phyloP scores from a whole-genome alignment of 2,113 vertebrate species.

The Drymodes brunneopygia region DNA sequence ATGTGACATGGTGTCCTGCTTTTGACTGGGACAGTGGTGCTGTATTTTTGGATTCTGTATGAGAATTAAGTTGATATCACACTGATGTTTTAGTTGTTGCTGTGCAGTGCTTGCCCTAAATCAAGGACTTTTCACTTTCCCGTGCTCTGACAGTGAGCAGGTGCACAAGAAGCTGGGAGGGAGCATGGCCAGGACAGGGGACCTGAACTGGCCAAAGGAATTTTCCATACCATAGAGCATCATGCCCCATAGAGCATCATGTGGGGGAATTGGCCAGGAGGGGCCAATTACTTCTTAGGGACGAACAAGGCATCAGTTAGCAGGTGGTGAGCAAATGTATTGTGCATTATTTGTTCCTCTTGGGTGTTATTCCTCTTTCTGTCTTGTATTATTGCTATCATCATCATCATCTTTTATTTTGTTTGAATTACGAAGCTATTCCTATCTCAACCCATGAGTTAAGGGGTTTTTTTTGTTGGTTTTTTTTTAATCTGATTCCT shows the following conservation, averaged over 20 bases:
- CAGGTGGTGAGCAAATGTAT: background rate
- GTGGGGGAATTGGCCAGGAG: background rate
- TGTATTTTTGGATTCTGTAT: background rate
- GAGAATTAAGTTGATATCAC: background rate
- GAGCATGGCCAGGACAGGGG: background rate
- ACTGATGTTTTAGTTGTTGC: background rate
- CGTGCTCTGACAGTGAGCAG: background rate
- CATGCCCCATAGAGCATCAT: background rate
- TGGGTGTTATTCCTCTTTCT: background rate
- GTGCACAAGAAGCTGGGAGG: background rate
- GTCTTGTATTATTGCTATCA: background rate
- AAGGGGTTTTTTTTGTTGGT: accelerated
- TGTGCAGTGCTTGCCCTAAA: background rate
- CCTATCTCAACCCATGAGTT: background rate
- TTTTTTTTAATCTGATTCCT: background rate
- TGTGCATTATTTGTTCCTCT: background rate
- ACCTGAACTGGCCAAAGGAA: background rate
- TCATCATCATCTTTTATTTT: background rate
- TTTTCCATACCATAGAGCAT: background rate
- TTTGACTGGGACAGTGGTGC: background rate
- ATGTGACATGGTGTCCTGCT: background rate
- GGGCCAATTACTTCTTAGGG: background rate
- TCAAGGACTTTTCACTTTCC: background rate
- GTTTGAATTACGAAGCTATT: background rate
- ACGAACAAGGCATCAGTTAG: background rate